phyloP scores from a whole-genome alignment of 2,113 vertebrate genomes.

The Sceloporus undulatus region DNA sequence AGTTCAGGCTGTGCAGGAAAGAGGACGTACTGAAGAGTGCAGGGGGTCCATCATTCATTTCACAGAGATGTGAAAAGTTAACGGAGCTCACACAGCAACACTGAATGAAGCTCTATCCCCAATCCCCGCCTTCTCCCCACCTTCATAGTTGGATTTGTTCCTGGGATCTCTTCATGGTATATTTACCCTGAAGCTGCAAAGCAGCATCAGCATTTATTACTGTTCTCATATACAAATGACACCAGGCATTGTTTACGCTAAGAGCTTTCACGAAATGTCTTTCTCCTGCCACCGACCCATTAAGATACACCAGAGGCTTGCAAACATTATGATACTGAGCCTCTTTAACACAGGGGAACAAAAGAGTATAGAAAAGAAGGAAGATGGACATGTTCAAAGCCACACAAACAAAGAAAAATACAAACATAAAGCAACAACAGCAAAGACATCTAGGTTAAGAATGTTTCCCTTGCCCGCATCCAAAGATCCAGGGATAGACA shows the following conservation, averaged over 20 bases:
- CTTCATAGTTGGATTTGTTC: slow-evolving; percentile 12
- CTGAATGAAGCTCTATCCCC: slow-evolving; percentile 54
- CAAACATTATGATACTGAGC: not conserved
- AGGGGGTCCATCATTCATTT: slow-evolving; percentile 39
- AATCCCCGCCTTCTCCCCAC: not conserved
- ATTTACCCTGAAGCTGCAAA: slow-evolving; percentile 63
- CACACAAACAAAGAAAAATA: not conserved
- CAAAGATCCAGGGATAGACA: not conserved
- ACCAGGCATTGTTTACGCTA: slow-evolving; percentile 63
- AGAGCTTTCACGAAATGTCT: slow-evolving; percentile 62
- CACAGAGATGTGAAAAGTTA: slow-evolving; percentile 38
- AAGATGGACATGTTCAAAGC: not conserved
- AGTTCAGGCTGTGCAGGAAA: accelerated
- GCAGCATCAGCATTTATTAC: slow-evolving; percentile 57
- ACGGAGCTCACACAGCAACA: slow-evolving; percentile 27
- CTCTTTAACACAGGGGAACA: not conserved
- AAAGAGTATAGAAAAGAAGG: not conserved
- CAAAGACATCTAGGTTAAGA: not conserved
- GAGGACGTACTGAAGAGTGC: slow-evolving; percentile 15
- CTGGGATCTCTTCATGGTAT: slow-evolving; percentile 57
- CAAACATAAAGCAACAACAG: not conserved
- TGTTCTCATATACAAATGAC: slow-evolving; percentile 59
- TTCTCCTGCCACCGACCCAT: slow-evolving; percentile 48
- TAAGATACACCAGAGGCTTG: slow-evolving; percentile 49
- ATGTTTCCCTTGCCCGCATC: not conserved